Evolutionary conservation across 1,140 invertebrate species (phyloP), one percentile per base, ranked within the genome.

Genomic region (Bombus ignitus): DNA sequence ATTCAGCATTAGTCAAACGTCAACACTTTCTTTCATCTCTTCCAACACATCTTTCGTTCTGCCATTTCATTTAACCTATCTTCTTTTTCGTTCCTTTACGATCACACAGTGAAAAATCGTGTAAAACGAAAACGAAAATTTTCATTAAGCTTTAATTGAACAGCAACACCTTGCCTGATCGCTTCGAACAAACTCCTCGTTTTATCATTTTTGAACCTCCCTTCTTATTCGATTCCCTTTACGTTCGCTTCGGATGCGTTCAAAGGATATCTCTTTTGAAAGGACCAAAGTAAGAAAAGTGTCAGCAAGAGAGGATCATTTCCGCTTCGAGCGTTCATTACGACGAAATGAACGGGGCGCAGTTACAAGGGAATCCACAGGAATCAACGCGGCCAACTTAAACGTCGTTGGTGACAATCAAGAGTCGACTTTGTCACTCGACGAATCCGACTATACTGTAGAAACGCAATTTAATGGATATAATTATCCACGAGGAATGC

Each of bases 251-350:
- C 25, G 28, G 1, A 6, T 59, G 6, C 35, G 18, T 6, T 57
- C 13, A 18, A 37, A 76, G 32, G 13, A 25, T 10, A 35, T 1
- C 15, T 3, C 35, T 25, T 59, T 37, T 18, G 2, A 76, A 65
- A 13, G 15, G 57, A 62, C 9, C 28, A 22, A n/a, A 35, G 39
- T 28, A 62, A 47, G 57, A 77, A 77, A 77, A 42, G 37, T 75
- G 32, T 82, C 57, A n/a, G 44, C 18, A 15, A 28, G 18, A 32
- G 42, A 32, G 42, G 32, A 75, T 76, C 25, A 28, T 39, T 83
- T 83, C 22, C 57, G n/a, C n/a, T 35, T 62, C 28, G 22, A 44
- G 53, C 12, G 59, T 37, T 53, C 44, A 82, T 82, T 82, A 77
- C 10, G 28, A n/a, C 12, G 35, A 18, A 83, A 83, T 42, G 39